Evolutionary conservation across 2,797 vertebrate species (phyloP).

Genomic region (Cyclopterus lumpus): DNA sequence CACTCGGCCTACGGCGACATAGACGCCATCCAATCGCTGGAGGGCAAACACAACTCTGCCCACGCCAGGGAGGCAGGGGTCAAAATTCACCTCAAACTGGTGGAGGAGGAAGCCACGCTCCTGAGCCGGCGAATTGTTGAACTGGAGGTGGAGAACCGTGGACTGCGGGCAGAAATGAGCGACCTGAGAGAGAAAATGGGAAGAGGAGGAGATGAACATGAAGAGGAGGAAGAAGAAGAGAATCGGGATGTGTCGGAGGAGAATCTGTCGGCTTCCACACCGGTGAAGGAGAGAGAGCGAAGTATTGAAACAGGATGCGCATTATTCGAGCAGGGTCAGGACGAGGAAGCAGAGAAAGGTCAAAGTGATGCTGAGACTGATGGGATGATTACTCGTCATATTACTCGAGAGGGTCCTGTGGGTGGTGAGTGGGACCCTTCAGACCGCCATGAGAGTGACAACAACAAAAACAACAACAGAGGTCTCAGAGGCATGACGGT

Average conservation of each 20-base stretch:
- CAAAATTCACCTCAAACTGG: slow-evolving; percentile 94
- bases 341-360: slow-evolving; percentile 83
- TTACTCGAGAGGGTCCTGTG: slow-evolving; percentile 80
- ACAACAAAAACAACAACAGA: slow-evolving; percentile 20
- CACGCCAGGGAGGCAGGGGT: slow-evolving; percentile 91
- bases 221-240: slow-evolving; percentile 82
- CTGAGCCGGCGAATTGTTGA: slow-evolving; percentile 96
- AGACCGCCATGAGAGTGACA: slow-evolving; percentile 43
- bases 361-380: slow-evolving; percentile 79
- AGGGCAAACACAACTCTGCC: slow-evolving; percentile 82
- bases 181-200: slow-evolving; percentile 80
- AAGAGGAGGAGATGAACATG: slow-evolving; percentile 83
- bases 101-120: slow-evolving; percentile 97
- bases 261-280: slow-evolving; percentile 65
- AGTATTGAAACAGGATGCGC: slow-evolving; percentile 56
- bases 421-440: slow-evolving; percentile 74
- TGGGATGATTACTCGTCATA: slow-evolving; percentile 77
- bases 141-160: slow-evolving; percentile 96
- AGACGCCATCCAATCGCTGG: slow-evolving; percentile 82
- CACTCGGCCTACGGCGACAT: slow-evolving; percentile 90
- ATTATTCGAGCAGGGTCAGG: slow-evolving; percentile 82
- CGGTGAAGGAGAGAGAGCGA: slow-evolving; percentile 72
- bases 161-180: slow-evolving; percentile 92
- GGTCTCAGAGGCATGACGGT: slow-evolving; percentile 66
- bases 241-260: slow-evolving; percentile 73